A percentile compares a stretch with the other conserved stretches of the same genome.
phyloP scores from a whole-genome alignment of 2,888 invertebrate species.

The Aleiodes leptofemur region DNA sequence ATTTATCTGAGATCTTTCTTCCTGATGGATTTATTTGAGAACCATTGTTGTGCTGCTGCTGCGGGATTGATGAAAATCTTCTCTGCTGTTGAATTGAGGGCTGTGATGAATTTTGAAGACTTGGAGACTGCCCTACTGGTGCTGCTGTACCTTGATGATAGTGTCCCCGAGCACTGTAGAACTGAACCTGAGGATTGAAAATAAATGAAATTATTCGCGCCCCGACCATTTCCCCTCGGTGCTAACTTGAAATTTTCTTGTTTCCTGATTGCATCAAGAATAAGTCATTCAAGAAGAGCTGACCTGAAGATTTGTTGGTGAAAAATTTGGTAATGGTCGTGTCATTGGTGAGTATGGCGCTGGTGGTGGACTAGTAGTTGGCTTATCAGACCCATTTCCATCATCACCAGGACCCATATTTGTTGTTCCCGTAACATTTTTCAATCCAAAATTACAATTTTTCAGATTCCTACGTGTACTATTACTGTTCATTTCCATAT shows the following conservation, averaged over 20 bases:
- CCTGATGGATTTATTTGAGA: conserved; percentile 28
- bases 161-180: conserved; percentile 60
- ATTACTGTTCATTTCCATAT: conserved; percentile 4
- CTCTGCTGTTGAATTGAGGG: conserved; percentile 56
- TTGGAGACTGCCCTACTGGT: conserved; percentile 52
- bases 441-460: neutral
- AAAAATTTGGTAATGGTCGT: conserved; percentile 68
- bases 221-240: too few species aligned
- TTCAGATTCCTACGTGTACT: conserved; percentile 13
- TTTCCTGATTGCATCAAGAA: neutral
- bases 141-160: conserved; percentile 43
- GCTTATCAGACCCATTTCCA: conserved; percentile 49
- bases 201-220: too few species aligned
- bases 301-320: conserved; percentile 71
- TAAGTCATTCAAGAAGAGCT: conserved; percentile 62
- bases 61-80: conserved; percentile 34
- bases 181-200: conserved; percentile 69
- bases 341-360: conserved; percentile 68
- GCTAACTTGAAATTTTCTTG: neutral
- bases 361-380: conserved; percentile 66
- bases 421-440: neutral
- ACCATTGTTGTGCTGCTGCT: conserved; percentile 14
- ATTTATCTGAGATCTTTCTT: conserved; percentile 41
- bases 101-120: conserved; percentile 53
- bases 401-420: conserved; percentile 18